These are phyloP conservation scores for Elymnias hypermnestra DNA, from an alignment of 1,140 invertebrate genomes.

Conservation along the genomic window DNA sequence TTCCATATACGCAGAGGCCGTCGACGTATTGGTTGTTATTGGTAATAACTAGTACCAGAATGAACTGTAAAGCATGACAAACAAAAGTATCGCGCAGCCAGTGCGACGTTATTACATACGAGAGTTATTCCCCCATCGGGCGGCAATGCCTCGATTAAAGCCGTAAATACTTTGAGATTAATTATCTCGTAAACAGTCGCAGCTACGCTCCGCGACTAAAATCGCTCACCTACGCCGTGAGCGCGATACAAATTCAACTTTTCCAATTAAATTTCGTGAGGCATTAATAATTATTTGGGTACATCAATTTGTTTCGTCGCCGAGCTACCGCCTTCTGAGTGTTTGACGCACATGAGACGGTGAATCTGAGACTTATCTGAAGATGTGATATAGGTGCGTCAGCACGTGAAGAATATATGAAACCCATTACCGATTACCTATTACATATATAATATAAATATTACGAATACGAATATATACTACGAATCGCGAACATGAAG, in stretches of 20 bases:
- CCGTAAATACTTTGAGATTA: constrained; percentile 76
- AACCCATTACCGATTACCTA: no score
- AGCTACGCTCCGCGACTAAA: constrained; percentile 51
- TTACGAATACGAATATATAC: no score
- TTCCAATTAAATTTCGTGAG: constrained; percentile 78
- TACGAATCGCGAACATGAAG: no score
- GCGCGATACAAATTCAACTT: constrained; percentile 76
- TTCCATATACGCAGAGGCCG: no score
- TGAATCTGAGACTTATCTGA: no score
- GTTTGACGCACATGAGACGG: constrained; percentile 19
- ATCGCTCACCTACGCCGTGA: constrained; percentile 73
- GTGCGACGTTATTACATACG: constrained; percentile 25
- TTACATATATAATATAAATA: no score
- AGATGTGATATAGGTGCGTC: no score
- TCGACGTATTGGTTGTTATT: no score
- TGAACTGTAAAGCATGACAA: constrained; percentile 5
- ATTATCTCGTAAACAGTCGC: constrained; percentile 75
- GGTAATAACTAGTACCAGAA: no score
- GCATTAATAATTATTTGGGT: constrained; percentile 78
- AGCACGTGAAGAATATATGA: no score
- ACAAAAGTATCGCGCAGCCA: constrained; percentile 11
- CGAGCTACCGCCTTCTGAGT: constrained; percentile 45
- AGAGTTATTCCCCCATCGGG: constrained; percentile 67
- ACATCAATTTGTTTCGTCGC: constrained; percentile 77
- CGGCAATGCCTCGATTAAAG: constrained; percentile 70